A percentile compares a stretch with the other conserved stretches of the same genome.
Conservation (phyloP, 2,797 vertebrate genomes). For the Schizopygopsis pylzovi region DNA sequence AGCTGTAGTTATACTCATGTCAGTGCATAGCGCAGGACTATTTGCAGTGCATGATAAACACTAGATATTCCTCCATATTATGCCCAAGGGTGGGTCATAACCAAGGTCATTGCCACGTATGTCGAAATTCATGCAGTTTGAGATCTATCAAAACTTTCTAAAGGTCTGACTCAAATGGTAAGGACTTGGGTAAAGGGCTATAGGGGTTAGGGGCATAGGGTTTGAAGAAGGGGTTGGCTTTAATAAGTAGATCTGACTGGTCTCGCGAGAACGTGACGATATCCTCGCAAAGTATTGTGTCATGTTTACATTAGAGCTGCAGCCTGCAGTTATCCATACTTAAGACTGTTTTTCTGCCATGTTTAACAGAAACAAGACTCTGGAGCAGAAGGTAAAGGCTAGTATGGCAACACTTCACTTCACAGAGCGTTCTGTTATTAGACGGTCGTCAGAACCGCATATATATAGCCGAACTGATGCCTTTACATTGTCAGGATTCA, state of each 20-base stretch:
- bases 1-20: slow-evolving; percentile 12
- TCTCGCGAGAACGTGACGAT: no score
- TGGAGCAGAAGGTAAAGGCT: no score
- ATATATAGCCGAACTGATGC: no score
- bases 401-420: no score
- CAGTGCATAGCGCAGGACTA: not conserved
- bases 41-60: slow-evolving; percentile 8
- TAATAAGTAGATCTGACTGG: not conserved
- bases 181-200: not conserved
- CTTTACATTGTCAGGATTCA: no score
- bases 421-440: no score
- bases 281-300: no score
- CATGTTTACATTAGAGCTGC: no score
- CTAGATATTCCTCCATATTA: slow-evolving; percentile 16
- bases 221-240: not conserved
- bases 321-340: no score
- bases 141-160: not conserved
- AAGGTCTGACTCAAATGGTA: not conserved
- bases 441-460: no score
- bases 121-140: not conserved
- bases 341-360: no score
- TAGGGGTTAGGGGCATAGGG: not conserved
- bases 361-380: no score
- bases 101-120: not conserved
- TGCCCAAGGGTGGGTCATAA: not conserved